Evolutionary conservation across 2,888 invertebrate species (phyloP).

Genomic region (Netelia virgata): DNA sequence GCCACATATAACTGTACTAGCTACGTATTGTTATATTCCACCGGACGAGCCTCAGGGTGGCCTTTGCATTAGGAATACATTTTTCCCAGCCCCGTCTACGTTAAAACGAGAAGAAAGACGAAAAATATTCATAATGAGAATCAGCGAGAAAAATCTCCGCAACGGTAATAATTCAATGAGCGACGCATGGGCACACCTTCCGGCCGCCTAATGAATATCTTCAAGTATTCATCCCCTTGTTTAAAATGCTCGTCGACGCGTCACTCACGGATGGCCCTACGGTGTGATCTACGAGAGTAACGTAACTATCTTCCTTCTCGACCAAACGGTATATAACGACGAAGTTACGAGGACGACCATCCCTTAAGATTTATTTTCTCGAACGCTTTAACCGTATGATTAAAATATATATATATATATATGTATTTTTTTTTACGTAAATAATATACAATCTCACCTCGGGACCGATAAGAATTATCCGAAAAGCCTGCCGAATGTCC

Average conservation of each 20-base stretch:
- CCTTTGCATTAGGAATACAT: slow-evolving; percentile 55
- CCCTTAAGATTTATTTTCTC: slow-evolving; percentile 17
- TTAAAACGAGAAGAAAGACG: slow-evolving; percentile 37
- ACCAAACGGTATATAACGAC: slow-evolving; percentile 1
- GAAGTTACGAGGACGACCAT: slow-evolving; percentile 22
- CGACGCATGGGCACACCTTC: slow-evolving; percentile 38
- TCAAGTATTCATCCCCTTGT: slow-evolving; percentile 57
- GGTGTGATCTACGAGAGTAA: slow-evolving; percentile 63
- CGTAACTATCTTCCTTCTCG: slow-evolving; percentile 36
- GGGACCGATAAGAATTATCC: slow-evolving; percentile 47
- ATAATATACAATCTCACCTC: slow-evolving; percentile 43
- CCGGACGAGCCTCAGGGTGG: slow-evolving; percentile 59
- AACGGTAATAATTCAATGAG: slow-evolving; percentile 58
- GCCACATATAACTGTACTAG: not conserved
- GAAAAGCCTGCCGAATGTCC: slow-evolving; percentile 32
- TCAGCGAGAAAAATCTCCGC: slow-evolving; percentile 43
- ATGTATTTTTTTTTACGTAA: not conserved
- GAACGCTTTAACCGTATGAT: slow-evolving; percentile 4
- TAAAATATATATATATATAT: slow-evolving; percentile 2
- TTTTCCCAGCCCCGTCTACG: slow-evolving; percentile 23
- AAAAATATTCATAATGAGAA: slow-evolving; percentile 31
- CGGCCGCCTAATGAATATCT: slow-evolving; percentile 75
- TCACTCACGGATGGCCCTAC: slow-evolving; percentile 28
- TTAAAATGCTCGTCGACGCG: slow-evolving; percentile 73
- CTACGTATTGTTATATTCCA: not conserved